Evolutionary conservation across 2,113 vertebrate species (phyloP), one percentile per base, ranked within the genome.

Genomic region (Pelvicachromis taeniatus): DNA sequence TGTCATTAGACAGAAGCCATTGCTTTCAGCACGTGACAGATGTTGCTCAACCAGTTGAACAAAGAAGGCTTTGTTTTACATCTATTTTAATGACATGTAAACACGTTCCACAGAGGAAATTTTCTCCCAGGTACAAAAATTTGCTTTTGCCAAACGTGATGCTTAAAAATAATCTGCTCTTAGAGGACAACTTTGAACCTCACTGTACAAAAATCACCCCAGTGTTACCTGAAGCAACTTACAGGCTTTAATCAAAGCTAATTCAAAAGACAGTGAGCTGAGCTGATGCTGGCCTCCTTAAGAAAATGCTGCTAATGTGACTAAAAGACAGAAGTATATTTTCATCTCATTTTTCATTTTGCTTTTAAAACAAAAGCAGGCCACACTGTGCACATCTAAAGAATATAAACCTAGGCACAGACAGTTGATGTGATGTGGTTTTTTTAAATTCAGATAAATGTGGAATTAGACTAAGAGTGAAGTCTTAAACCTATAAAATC

Each of bases 1-100:
- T 80, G 75, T 85, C 73, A 81, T 38, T 56, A 89, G 84, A 85
- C 55, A 33, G 16, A 79, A 70, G 40, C 59, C 80, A 78, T 73
- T 16, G 40, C 29, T 23, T 3, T 3, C 78, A 56, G 42, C 78
- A 81, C 31, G 42, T 78, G 78, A 70, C 21, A 56, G 78, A 82
- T 54, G 84, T 31, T 78, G 55, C 80, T 58, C 12, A 12, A 81
- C 75, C 19, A 81, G 45, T 79, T 80, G 4, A 80, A 86, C 78
- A 90, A 77, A 59, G 26, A 13, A 75, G 6, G 38, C 52, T 68
- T 87, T 90, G 84, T 90, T 91, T 83, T 13, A 73, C 38, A n/a
- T 68, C 19, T 48, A 38, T 86, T 55, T 86, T 21, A n/a, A 23
- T 56, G 5, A 16, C 29, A 85, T 82, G 50, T 73, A 54, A 80